Conservation (phyloP, 2,113 vertebrate species). For the Hiodon alosoides region DNA sequence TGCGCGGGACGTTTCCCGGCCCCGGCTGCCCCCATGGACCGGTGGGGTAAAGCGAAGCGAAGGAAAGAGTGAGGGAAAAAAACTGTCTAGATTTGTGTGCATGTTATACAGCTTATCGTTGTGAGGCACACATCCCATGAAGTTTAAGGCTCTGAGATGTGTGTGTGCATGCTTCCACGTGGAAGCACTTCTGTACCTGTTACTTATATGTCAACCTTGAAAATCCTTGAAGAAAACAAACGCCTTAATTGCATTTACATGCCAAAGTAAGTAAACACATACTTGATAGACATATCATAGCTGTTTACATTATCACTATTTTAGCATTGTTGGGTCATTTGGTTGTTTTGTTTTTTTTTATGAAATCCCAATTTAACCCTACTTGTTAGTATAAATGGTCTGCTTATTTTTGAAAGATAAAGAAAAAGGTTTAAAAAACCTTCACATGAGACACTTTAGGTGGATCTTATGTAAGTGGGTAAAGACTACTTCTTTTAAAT, state of each 20-base stretch:
- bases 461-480: too few species aligned
- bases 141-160: slow-evolving; percentile 13
- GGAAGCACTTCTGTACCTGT: slow-evolving; percentile 39
- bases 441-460: too few species aligned
- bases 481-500: too few species aligned
- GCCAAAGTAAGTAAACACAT: slow-evolving; percentile 62
- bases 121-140: slow-evolving; percentile 41
- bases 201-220: slow-evolving; percentile 36
- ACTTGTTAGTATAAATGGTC: too few species aligned
- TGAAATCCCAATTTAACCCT: neutral
- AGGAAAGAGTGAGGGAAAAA: neutral
- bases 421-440: too few species aligned
- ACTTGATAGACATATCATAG: slow-evolving; percentile 29
- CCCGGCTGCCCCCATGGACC: neutral
- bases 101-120: slow-evolving; percentile 41
- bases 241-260: slow-evolving; percentile 66
- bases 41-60: slow-evolving; percentile 13
- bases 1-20: neutral
- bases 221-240: slow-evolving; percentile 50
- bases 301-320: slow-evolving; percentile 7
- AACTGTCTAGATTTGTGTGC: slow-evolving; percentile 38
- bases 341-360: neutral
- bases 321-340: neutral
- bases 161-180: slow-evolving; percentile 31
- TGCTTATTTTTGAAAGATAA: too few species aligned